Percentiles rank a stretch among this genome's conserved stretches.
phyloP scores from a whole-genome alignment of 2,113 vertebrate species.

The Uria lomvia region DNA sequence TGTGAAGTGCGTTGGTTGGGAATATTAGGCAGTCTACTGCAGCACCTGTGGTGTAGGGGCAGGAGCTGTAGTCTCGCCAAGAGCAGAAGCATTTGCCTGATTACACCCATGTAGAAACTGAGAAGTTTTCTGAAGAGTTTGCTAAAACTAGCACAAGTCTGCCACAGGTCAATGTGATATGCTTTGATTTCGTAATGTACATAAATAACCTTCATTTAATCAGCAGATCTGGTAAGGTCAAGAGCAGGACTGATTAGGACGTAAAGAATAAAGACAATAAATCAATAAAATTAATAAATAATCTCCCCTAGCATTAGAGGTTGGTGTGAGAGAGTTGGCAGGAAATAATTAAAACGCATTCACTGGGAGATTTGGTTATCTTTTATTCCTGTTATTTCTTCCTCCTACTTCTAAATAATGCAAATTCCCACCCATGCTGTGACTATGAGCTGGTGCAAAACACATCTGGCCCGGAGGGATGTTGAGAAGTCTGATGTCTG shows the following conservation, averaged over 20 bases:
- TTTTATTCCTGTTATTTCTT: slow-evolving; percentile 11
- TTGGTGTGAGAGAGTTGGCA: slow-evolving; percentile 10
- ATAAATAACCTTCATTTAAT: background rate
- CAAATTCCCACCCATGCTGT: background rate
- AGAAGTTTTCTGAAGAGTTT: background rate
- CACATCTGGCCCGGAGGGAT: background rate
- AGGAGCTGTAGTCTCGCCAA: background rate
- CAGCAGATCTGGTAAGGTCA: background rate
- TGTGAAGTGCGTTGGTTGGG: background rate
- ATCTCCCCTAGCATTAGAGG: background rate
- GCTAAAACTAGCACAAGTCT: background rate
- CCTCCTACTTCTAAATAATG: background rate
- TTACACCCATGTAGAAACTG: background rate
- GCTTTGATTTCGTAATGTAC: background rate
- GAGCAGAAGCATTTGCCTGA: background rate
- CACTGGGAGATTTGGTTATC: background rate
- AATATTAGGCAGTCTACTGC: background rate
- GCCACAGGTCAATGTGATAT: background rate
- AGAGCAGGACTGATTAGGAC: background rate
- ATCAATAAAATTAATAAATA: background rate
- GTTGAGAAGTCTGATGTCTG: background rate
- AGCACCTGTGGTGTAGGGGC: background rate
- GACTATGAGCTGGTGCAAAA: background rate
- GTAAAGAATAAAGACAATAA: background rate
- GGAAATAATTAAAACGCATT: slow-evolving; percentile 32